Evolutionary conservation across 2,113 vertebrate species (phyloP), one percentile per base, ranked within the genome.

Genomic region (Nothocercus nigrocapillus): DNA sequence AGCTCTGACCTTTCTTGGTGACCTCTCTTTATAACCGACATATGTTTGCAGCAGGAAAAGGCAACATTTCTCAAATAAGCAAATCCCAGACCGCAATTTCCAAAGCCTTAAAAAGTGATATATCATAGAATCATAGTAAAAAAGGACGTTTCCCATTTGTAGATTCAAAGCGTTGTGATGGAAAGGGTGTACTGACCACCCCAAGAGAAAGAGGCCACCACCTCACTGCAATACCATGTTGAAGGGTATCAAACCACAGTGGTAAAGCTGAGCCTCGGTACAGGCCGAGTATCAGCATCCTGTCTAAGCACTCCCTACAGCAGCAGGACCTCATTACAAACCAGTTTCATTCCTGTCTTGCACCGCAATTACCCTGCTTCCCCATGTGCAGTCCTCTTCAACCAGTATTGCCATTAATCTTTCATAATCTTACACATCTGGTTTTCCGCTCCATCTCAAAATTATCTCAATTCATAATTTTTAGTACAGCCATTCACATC

Each of bases 91-190:
- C 12, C 49, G n/a, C 38, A 11, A 16, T 72, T 54, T 38, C 11
- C 13, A 28, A 87, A 45, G 34, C 47, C 30, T 38, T 58, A 13
- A 2, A 34, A 67, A 89, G 32, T 22, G 40, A 88, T 44, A 47
- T 7, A 74, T 7, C 47, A 70, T 7, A 58, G 40, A 75, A 82
- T 4, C 1, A 0, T 8, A 34, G 8, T n/a, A 22, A 5, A 78
- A 79, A 80, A 58, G 4, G 16, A 79, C 25, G 11, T 18, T 51
- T 74, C 64, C 14, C 0, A 0, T 18, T 21, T 74, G 12, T 13
- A 32, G 72, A 61, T 62, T 92, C 21, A 9, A 67, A 70, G 20
- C 45, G 15, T 3, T 27, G 25, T 42, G 15, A 10, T 78, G 44
- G 21, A 45, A 74, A 47, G 22, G 4, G 6, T 42, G 7, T 32